Evolutionary conservation across 2,797 vertebrate species (phyloP).

Genomic region (Leptodactylus fallax): DNA sequence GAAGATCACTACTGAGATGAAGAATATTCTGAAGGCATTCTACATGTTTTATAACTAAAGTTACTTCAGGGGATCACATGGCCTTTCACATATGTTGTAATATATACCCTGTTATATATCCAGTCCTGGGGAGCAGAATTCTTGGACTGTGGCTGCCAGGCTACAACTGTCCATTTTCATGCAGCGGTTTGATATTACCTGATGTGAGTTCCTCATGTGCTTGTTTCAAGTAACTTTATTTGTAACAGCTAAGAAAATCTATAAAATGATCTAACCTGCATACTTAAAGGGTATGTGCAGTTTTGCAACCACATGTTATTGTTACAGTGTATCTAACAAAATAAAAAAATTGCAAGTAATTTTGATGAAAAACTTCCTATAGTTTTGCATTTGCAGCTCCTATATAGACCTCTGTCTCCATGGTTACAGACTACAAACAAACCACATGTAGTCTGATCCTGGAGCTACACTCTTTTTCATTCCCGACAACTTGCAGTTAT

Average conservation of each 20-base stretch:
- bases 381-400: no score
- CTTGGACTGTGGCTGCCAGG: no score
- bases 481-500: background rate
- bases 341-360: background rate
- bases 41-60: background rate
- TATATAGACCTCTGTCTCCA: no score
- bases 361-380: no score
- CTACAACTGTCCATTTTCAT: background rate
- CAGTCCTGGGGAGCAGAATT: no score
- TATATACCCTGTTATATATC: background rate
- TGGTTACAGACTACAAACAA: no score
- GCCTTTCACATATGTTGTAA: background rate
- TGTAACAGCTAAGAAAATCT: background rate
- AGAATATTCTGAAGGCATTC: background rate
- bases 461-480: background rate
- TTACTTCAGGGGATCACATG: background rate
- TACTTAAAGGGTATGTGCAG: background rate
- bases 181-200: background rate
- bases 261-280: background rate
- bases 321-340: background rate
- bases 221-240: background rate
- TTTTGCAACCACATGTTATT: background rate
- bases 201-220: background rate
- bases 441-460: no score
- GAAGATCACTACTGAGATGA: background rate